A percentile compares a stretch with the other conserved stretches of the same genome.
phyloP scores from a whole-genome alignment of 2,113 vertebrate species.

The Limnothrissa miodon region DNA sequence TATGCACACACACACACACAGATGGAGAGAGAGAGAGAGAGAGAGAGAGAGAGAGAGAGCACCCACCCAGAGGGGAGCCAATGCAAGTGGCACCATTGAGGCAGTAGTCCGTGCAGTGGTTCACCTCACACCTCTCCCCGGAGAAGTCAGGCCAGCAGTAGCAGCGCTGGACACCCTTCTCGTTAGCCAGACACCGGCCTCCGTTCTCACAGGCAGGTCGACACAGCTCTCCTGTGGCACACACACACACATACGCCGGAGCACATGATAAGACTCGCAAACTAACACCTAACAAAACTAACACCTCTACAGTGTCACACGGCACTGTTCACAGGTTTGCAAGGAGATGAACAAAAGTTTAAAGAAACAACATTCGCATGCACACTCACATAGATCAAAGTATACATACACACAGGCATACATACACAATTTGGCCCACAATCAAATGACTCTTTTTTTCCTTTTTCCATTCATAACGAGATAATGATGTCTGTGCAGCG shows the following conservation, averaged over 20 bases:
- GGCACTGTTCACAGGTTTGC: too few relatives aligned
- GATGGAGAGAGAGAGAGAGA: too few relatives aligned
- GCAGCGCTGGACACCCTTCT: conserved; percentile 90
- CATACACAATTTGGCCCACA: background rate
- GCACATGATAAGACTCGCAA: background rate
- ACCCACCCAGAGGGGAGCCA: conserved; percentile 86
- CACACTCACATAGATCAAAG: background rate
- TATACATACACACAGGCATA: background rate
- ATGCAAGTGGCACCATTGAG: conserved; percentile 91
- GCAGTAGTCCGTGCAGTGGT: conserved; percentile 94
- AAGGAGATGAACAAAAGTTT: background rate
- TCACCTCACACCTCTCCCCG: conserved; percentile 91
- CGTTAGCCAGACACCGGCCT: conserved; percentile 91
- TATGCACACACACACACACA: background rate
- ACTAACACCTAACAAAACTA: background rate
- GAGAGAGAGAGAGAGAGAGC: background rate
- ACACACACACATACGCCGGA: background rate
- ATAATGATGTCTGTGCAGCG: background rate
- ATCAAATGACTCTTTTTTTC: background rate
- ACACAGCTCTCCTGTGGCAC: conserved; percentile 83
- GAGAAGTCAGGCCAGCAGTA: conserved; percentile 98
- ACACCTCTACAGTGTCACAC: background rate
- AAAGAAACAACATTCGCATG: background rate
- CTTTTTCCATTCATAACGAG: background rate
- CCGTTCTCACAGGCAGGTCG: conserved; percentile 91